Evolutionary conservation across 2,888 invertebrate species (phyloP).

Genomic region (Caenorhabditis sp.): DNA sequence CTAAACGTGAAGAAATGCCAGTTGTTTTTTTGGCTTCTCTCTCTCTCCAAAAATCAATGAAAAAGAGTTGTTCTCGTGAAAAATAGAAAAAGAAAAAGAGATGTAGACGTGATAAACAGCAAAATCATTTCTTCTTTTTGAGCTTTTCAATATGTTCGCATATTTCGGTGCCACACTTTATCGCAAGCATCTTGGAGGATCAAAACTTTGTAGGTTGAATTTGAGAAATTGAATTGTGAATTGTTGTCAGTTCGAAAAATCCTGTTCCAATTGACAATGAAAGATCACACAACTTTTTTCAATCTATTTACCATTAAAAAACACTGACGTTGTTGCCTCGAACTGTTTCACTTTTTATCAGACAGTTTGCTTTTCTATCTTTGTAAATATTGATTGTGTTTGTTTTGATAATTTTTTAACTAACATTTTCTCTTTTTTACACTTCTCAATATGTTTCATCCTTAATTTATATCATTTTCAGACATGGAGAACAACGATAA

Average conservation of each 20-base stretch:
- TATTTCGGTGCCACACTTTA: slow-evolving; percentile 28
- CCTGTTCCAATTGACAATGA: too few species aligned
- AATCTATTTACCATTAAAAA: too few species aligned
- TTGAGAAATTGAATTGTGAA: too few species aligned
- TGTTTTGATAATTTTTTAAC: slow-evolving; percentile 6
- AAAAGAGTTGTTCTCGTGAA: not conserved
- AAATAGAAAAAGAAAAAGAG: slow-evolving; percentile 1
- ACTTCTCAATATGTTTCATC: not conserved
- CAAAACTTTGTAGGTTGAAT: not conserved
- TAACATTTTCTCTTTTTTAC: not conserved
- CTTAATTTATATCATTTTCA: not conserved
- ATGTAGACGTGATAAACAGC: slow-evolving; percentile 1
- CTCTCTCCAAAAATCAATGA: not conserved
- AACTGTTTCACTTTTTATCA: too few species aligned
- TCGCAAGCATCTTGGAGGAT: slow-evolving; percentile 24
- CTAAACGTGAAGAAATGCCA: not conserved
- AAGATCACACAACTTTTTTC: too few species aligned
- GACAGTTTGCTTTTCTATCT: not conserved
- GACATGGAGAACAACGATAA: slow-evolving; percentile 57
- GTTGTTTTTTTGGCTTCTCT: not conserved
- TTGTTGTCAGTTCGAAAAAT: too few species aligned
- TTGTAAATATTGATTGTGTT: not conserved
- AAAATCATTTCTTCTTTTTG: not conserved
- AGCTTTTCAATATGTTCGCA: slow-evolving; percentile 21
- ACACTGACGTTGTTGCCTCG: too few species aligned